phyloP scores from a whole-genome alignment of 2,113 vertebrate genomes.

The Lophura nycthemera region DNA sequence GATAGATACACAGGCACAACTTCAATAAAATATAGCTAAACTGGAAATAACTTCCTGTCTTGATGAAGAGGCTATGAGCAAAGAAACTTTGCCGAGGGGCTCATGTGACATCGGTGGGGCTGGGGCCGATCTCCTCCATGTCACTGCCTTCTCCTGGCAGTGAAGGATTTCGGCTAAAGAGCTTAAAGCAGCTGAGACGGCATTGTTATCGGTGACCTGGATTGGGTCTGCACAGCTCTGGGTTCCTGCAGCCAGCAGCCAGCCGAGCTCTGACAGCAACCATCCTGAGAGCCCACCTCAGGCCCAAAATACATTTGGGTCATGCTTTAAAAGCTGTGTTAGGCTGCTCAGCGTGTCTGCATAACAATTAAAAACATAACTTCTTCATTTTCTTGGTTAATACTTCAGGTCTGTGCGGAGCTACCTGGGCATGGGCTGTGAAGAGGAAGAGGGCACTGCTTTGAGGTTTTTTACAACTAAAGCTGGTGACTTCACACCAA shows the following conservation, averaged over 20 bases:
- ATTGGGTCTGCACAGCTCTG: not conserved
- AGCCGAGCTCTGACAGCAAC: not conserved
- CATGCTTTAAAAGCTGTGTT: not conserved
- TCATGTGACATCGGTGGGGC: not conserved
- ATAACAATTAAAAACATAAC: not conserved
- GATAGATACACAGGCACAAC: not conserved
- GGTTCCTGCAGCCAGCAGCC: not conserved
- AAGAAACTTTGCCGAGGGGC: not conserved
- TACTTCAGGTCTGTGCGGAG: not conserved
- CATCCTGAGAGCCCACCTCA: not conserved
- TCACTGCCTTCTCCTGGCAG: rapidly evolving
- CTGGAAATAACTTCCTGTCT: not conserved
- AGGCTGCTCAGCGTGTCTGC: not conserved
- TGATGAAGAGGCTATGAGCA: not conserved
- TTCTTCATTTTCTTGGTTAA: conserved; percentile 36
- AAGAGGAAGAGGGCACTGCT: no score
- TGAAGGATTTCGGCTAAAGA: conserved; percentile 6
- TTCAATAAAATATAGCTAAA: not conserved
- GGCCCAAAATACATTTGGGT: not conserved
- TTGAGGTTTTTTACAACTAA: not conserved
- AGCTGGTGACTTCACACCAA: not conserved
- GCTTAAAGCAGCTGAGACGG: not conserved
- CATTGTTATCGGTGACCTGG: not conserved
- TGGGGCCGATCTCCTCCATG: rapidly evolving
- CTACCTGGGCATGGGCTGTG: not conserved